Conservation (phyloP, 2,797 vertebrate genomes). For the Mormyrops attenuatus region DNA sequence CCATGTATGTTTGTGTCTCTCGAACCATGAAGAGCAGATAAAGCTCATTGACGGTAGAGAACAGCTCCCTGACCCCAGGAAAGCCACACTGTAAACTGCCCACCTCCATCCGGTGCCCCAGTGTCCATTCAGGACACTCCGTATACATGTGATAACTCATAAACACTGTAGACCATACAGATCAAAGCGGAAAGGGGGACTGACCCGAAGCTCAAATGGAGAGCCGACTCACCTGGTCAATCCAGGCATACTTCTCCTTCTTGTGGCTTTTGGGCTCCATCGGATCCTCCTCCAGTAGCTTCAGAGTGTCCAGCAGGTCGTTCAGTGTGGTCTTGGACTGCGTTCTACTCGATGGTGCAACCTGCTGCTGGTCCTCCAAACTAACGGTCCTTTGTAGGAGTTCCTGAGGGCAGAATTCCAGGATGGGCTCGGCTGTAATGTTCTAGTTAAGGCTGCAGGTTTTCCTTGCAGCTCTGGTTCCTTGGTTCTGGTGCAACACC, state of each 20-base stretch:
- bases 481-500: not conserved
- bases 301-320: constrained; percentile 81
- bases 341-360: constrained; percentile 48
- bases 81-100: not conserved
- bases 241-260: constrained; percentile 78
- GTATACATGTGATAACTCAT: not conserved
- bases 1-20: not conserved
- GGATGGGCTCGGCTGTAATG: not conserved
- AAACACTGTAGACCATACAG: not conserved
- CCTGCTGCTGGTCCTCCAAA: constrained; percentile 55
- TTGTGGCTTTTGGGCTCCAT: constrained; percentile 51
- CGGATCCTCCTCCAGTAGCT: constrained; percentile 81
- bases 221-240: constrained; percentile 61
- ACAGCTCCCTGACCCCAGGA: not conserved
- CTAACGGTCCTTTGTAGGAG: constrained; percentile 49
- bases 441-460: not conserved
- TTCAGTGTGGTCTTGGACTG: constrained; percentile 74
- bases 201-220: not conserved
- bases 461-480: not conserved
- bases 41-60: not conserved
- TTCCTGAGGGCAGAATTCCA: constrained; percentile 49
- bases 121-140: not conserved
- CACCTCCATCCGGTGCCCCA: not conserved
- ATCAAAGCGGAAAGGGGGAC: not conserved
- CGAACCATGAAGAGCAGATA: not conserved